phyloP scores from a whole-genome alignment of 1,140 invertebrate species.

The Artemia franciscana region DNA sequence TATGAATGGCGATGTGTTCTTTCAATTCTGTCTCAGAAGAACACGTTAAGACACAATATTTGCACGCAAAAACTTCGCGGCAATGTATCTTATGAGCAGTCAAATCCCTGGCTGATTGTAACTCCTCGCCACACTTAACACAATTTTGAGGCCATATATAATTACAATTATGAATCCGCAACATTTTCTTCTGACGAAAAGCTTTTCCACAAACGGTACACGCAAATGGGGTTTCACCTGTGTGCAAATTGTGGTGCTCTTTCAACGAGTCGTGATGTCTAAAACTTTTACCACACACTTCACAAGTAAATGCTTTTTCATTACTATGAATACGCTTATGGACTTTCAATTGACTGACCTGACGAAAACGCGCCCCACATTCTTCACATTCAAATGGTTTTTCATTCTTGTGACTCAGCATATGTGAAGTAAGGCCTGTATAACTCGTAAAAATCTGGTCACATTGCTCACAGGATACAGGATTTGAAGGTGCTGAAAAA shows the following conservation, averaged over 20 bases:
- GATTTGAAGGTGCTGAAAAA: neutral
- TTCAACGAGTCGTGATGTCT: neutral
- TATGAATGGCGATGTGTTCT: neutral
- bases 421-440: neutral
- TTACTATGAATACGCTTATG: neutral
- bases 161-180: neutral
- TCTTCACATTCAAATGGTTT: constrained; percentile 1
- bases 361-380: constrained; percentile 1
- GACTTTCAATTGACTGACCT: neutral
- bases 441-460: neutral
- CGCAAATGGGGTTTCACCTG: neutral
- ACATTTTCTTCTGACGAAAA: neutral
- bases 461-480: neutral
- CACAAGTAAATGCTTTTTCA: neutral
- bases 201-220: neutral
- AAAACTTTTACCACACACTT: neutral
- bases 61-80: neutral
- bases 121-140: neutral
- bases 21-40: neutral
- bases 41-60: neutral
- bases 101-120: neutral
- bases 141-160: neutral
- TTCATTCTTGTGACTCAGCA: constrained; percentile 1
- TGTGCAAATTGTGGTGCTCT: neutral
- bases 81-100: neutral